Base-by-base conservation (phyloP, 2,888 invertebrate genomes). In the Byasa hedistus region DNA sequence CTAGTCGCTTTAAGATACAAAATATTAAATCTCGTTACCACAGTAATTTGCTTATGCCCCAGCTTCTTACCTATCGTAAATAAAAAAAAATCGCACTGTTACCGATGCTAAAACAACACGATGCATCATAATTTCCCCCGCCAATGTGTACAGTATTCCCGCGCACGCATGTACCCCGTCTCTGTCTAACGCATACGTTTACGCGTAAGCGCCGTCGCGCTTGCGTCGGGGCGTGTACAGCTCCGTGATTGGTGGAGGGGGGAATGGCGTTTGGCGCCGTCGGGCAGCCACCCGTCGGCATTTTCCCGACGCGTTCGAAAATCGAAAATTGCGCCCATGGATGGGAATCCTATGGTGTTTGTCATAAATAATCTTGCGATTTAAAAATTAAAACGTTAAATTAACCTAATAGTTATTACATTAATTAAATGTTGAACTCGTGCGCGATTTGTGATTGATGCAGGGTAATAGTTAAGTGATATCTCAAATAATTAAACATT, bases 51-150 rank as follows among this genome's bases (percentile, higher is more conserved):
- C 64, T 63, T 51, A 59, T 51, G 69, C 69, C 70, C 64, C 69
- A 71, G 70, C 81, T 86, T 78, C 81, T 86, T 85, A 83, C 79
- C 78, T 83, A 80, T 80, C 76, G 82, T 48, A 84, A 83, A 82
- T 54, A 73, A 70, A 72, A 79, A 85, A 84, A 86, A 81, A 87
- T 85, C 83, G 85, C 86, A 87, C 79, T 84, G 86, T 83, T 85
- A 87, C 84, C 82, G 86, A 89, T 90, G 88, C 83, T 88, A 85
- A 87, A 89, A 90, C 87, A 90, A 87, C 87, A 86, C 83, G 84
- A 89, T 91, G 91, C 89, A 91, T 90, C 90, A 88, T 89, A 87
- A 66, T 86, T 89, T 86, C 87, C 84, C 86, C 85, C 83, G 80
- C 79, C 79, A 75, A 75, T 78, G 61, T 79, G 80, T 84, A 83